Conservation (phyloP, 1,140 invertebrate genomes). For the Eciton burchellii region DNA sequence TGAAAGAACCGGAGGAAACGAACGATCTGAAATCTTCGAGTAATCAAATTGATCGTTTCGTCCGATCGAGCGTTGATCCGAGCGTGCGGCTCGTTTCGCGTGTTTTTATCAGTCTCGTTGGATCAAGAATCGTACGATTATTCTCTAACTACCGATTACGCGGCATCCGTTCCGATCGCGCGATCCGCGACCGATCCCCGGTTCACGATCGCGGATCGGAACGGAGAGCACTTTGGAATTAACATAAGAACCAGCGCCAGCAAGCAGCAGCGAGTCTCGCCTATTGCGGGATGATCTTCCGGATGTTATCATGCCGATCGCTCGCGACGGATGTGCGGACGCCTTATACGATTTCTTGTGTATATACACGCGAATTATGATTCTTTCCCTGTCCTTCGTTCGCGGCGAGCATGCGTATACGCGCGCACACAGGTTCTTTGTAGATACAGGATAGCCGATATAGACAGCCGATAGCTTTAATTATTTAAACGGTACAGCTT, state of each 20-base stretch:
- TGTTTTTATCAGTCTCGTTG: constrained; percentile 52
- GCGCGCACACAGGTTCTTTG: constrained; percentile 80
- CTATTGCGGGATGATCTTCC: too few relatives aligned
- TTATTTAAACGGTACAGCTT: constrained; percentile 83
- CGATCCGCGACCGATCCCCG: too few relatives aligned
- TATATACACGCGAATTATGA: constrained; percentile 18
- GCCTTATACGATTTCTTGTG: constrained; percentile 49
- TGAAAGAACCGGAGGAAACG: neutral
- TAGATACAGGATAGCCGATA: constrained; percentile 84
- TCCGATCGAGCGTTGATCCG: constrained; percentile 69
- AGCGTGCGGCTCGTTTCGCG: constrained; percentile 59
- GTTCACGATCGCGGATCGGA: too few relatives aligned
- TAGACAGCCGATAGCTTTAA: constrained; percentile 85
- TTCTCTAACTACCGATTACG: neutral
- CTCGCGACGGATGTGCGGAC: constrained; percentile 69
- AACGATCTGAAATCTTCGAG: constrained; percentile 80
- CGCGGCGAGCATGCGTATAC: constrained; percentile 77
- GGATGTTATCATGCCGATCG: neutral
- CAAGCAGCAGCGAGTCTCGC: too few relatives aligned
- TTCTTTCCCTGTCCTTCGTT: constrained; percentile 72
- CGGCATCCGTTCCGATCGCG: neutral
- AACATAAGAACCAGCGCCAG: too few relatives aligned
- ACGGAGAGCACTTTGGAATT: too few relatives aligned
- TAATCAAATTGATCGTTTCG: constrained; percentile 79
- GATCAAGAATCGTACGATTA: constrained; percentile 46